Conservation (phyloP, 2,888 invertebrate genomes). For the Buathra laborator region DNA sequence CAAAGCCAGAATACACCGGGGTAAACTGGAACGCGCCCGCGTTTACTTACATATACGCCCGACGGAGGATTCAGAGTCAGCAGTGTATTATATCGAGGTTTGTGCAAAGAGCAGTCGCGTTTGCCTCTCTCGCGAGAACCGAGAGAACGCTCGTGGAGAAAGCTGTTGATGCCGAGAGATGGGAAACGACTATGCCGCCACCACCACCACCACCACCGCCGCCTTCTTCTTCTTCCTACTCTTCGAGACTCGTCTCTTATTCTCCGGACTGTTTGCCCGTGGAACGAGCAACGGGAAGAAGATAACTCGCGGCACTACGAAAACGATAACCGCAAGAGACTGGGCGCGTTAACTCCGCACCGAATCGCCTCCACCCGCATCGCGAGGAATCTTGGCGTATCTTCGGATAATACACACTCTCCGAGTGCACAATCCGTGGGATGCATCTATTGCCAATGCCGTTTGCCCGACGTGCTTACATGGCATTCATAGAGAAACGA, state of each 20-base stretch:
- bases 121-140: constrained; percentile 23
- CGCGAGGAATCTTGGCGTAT: constrained; percentile 35
- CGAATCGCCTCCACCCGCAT: constrained; percentile 66
- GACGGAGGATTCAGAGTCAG: background rate
- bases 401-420: background rate
- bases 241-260: constrained; percentile 30
- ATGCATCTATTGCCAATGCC: background rate
- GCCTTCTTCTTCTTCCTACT: constrained; percentile 32
- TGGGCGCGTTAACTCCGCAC: constrained; percentile 51
- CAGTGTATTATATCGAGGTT: constrained; percentile 16
- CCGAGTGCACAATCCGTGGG: background rate
- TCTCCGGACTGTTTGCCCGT: constrained; percentile 9
- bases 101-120: constrained; percentile 22
- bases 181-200: constrained; percentile 27
- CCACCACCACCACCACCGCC: background rate
- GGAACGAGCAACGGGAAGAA: constrained; percentile 59
- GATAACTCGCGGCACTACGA: constrained; percentile 50
- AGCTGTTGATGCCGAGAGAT: constrained; percentile 52
- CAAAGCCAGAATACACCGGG: constrained; percentile 19
- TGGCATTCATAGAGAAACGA: background rate
- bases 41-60: constrained; percentile 53
- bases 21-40: constrained; percentile 64
- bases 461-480: background rate
- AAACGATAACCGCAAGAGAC: constrained; percentile 50
- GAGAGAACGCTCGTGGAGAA: constrained; percentile 52